A percentile compares a stretch with the other conserved stretches of the same genome.
Conservation (phyloP, 1,140 invertebrate species). For the Grapholita molesta region DNA sequence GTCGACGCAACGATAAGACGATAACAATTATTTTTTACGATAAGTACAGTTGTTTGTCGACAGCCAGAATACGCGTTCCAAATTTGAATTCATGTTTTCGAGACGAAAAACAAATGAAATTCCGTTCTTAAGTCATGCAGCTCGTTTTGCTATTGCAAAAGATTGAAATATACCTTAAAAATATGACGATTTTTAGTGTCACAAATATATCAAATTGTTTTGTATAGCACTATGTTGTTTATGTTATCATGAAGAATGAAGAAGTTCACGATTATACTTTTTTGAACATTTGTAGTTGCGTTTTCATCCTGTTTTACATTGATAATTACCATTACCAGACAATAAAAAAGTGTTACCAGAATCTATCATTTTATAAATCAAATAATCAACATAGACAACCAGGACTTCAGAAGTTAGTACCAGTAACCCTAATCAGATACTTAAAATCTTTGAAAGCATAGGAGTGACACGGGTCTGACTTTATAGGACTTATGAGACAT, state of each 20-base stretch:
- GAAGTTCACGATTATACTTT: too few species aligned
- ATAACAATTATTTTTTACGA: slow-evolving; percentile 16
- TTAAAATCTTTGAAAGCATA: not conserved
- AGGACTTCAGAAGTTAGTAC: not conserved
- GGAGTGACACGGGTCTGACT: not conserved
- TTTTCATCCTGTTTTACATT: too few species aligned
- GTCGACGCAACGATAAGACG: slow-evolving; percentile 10
- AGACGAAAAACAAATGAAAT: not conserved
- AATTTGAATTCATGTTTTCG: not conserved
- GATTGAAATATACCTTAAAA: too few species aligned
- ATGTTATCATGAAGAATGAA: too few species aligned
- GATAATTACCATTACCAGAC: too few species aligned
- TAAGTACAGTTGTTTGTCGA: slow-evolving; percentile 12
- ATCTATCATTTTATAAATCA: too few species aligned
- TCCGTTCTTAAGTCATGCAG: not conserved
- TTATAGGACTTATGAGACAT: not conserved
- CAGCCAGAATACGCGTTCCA: not conserved
- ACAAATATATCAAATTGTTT: too few species aligned
- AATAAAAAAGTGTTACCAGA: too few species aligned
- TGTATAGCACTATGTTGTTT: too few species aligned
- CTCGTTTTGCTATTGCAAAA: not conserved
- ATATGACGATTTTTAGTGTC: too few species aligned
- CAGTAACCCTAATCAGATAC: not conserved
- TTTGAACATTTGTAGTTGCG: too few species aligned
- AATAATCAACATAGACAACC: too few species aligned